Evolutionary conservation across 2,888 invertebrate species (phyloP), one percentile per base, ranked within the genome.

Genomic region (Eutolmus rufibarbis): DNA sequence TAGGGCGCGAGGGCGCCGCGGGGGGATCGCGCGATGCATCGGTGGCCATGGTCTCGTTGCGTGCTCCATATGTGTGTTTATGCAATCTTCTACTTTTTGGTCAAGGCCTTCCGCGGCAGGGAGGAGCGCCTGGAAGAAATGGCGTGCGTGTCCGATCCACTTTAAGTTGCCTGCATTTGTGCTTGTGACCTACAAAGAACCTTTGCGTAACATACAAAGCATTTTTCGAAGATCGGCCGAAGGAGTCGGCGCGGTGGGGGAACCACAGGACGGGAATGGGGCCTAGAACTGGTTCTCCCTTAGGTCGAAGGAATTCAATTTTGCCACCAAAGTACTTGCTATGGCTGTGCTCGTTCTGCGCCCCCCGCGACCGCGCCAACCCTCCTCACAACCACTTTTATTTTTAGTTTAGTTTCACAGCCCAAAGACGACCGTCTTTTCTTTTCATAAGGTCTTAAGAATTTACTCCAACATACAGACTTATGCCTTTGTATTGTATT

Each of bases 171-270:
- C 16, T 78, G 86, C 86, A 34, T 79, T 87, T 88, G 89, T 86
- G 78, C 89, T 88, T 89, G 89, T 90, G 90, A 90, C 90, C 90
- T 90, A 90, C 87, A 90, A 90, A 90, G 89, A 90, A 89, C 90
- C 89, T 89, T 90, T 90, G 90, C 89, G 89, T 90, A 90, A 90
- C 88, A 88, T 87, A 85, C 46, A 85, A 5, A 16, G 43, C 85
- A 46, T 46, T 31, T 51, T 37, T 51, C 14, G 82, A 40, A 23
- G 79, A 51, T 51, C 51, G 9, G 16, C 56, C 14, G 79, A 40
- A 37, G 28, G 66, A 66, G 66, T 66, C 12, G 74, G 74, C 19
- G 43, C 43, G 28, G 31, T 66, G 7, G 74, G 43, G 12, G 31
- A n/a, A n/a, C n/a, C n/a, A 31, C 12, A 23, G 56, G 43, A 34